These are phyloP conservation scores for Hedya salicella DNA, from an alignment of 2,888 invertebrate species.

Conservation along the genomic window DNA sequence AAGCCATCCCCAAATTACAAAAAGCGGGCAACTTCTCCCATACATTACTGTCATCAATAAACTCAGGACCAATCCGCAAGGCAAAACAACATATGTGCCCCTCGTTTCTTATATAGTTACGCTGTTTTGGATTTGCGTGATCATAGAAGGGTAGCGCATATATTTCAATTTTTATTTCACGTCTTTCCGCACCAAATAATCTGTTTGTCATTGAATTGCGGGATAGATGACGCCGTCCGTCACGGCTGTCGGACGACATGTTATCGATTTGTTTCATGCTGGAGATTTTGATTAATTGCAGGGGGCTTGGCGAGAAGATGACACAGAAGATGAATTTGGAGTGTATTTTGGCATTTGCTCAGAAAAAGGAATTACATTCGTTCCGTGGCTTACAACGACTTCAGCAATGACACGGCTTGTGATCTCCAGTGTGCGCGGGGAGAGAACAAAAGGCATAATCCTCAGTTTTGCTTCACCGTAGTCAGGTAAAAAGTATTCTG, in stretches of 20 bases:
- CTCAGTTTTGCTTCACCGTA: no score
- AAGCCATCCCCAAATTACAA: constrained; percentile 32
- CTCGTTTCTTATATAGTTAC: neutral
- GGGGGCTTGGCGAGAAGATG: neutral
- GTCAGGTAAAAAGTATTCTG: no score
- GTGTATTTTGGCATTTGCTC: no score
- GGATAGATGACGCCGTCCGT: constrained; percentile 19
- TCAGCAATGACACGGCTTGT: no score
- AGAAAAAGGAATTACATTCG: no score
- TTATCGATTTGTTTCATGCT: constrained; percentile 19
- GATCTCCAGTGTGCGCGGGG: no score
- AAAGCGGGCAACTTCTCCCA: constrained; percentile 27
- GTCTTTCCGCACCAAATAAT: constrained; percentile 29
- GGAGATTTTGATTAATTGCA: neutral
- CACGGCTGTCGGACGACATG: neutral
- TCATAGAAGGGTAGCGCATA: constrained; percentile 11
- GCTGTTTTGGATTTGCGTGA: neutral
- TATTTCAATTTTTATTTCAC: constrained; percentile 39
- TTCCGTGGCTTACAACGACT: no score
- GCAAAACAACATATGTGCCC: neutral
- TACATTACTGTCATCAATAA: constrained; percentile 38
- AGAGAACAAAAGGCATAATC: no score
- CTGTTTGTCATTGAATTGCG: constrained; percentile 33
- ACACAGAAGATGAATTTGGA: neutral
- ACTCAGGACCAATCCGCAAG: neutral